phyloP scores from a whole-genome alignment of 2,113 vertebrate genomes.

The Phainopepla nitens region DNA sequence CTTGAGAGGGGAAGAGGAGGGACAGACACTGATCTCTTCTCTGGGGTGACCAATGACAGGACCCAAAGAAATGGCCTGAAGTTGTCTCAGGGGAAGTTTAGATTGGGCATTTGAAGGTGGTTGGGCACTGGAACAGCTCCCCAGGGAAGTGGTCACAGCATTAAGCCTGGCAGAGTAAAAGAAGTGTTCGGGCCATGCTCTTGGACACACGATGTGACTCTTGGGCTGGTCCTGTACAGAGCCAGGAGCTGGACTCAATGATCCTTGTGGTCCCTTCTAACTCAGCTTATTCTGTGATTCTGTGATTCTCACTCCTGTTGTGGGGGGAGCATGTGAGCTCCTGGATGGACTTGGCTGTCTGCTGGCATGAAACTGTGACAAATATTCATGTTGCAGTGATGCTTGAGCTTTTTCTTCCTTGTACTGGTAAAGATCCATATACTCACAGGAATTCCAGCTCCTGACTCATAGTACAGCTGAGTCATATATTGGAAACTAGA shows the following conservation, averaged over 20 bases:
- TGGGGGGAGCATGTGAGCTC: fast-evolving
- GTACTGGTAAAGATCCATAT: background rate
- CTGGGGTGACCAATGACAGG: background rate
- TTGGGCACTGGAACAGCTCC: background rate
- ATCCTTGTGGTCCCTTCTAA: background rate
- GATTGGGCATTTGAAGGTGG: background rate
- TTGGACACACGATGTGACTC: background rate
- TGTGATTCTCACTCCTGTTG: background rate
- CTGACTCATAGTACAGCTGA: background rate
- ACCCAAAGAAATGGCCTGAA: background rate
- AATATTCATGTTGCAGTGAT: background rate
- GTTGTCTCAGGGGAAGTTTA: background rate
- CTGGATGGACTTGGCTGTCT: background rate
- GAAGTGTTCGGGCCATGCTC: background rate
- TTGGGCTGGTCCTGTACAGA: background rate
- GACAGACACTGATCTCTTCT: background rate
- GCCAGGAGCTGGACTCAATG: background rate
- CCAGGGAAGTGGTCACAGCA: background rate
- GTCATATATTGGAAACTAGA: background rate
- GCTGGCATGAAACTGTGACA: background rate
- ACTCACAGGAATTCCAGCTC: background rate
- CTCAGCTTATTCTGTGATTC: background rate
- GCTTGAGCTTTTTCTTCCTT: background rate
- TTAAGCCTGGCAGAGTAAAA: background rate
- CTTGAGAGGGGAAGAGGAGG: background rate